phyloP scores from a whole-genome alignment of 1,140 invertebrate genomes.

The Microplitis mediator region DNA sequence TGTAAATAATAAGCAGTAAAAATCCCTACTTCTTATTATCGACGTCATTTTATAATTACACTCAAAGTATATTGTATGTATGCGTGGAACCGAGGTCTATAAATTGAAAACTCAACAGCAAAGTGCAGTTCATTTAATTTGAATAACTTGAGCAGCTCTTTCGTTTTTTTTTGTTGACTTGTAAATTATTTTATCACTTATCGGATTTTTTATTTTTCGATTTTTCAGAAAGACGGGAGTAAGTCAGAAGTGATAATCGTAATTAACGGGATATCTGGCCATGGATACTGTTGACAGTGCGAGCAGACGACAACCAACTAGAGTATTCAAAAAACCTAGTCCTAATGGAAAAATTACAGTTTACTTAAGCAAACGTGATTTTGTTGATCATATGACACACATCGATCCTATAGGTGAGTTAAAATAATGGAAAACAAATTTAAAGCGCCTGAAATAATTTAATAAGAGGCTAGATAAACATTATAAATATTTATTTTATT shows the following conservation, averaged over 20 bases:
- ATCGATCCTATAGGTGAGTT: conserved; percentile 94
- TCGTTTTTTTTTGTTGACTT: no score
- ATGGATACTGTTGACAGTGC: conserved; percentile 54
- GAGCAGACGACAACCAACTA: conserved; percentile 53
- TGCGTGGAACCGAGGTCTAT: no score
- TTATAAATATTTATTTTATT: no score
- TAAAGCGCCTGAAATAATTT: not conserved
- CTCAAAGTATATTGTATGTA: conserved; percentile 24
- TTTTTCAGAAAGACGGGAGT: conserved; percentile 37
- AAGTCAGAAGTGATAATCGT: conserved; percentile 40
- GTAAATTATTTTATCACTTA: no score
- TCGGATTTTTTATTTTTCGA: conserved; percentile 35
- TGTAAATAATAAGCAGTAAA: not conserved
- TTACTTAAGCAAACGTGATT: conserved; percentile 96
- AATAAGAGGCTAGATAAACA: no score
- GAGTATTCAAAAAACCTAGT: conserved; percentile 94
- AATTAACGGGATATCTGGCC: conserved; percentile 26
- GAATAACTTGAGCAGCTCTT: no score
- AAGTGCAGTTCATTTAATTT: no score
- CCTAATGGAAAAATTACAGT: conserved; percentile 97
- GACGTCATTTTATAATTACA: conserved; percentile 13
- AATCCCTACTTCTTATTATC: not conserved
- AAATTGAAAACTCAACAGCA: no score
- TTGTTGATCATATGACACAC: conserved; percentile 94
- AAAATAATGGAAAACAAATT: conserved; percentile 31